Evolutionary conservation across 2,113 vertebrate species (phyloP).

Genomic region (Acrocephalus arundinaceus): DNA sequence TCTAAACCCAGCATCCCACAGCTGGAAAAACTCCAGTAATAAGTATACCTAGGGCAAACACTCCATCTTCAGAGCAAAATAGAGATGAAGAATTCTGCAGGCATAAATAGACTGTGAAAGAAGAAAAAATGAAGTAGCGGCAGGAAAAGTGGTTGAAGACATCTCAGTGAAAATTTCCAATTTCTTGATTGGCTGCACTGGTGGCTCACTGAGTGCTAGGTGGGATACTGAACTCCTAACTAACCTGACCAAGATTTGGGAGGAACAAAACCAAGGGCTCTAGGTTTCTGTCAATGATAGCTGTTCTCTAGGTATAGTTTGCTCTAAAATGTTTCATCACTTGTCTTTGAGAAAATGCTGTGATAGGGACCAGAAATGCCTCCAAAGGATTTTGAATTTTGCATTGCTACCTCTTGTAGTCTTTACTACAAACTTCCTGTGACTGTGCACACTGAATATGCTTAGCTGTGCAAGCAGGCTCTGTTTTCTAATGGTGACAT

Average conservation of each 20-base stretch:
- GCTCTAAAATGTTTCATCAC: not conserved
- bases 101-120: not conserved
- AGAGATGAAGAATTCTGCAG: not conserved
- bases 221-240: not conserved
- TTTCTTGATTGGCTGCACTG: not conserved
- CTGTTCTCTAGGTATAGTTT: not conserved
- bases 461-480: not conserved
- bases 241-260: not conserved
- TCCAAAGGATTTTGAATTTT: not conserved
- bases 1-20: not conserved
- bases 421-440: not conserved
- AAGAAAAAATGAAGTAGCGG: not conserved
- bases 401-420: not conserved
- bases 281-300: accelerated
- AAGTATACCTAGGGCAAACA: not conserved
- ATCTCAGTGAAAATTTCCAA: not conserved
- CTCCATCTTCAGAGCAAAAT: conserved; percentile 10
- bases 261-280: not conserved
- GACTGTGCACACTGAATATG: not conserved
- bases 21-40: conserved; percentile 2
- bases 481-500: not conserved
- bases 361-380: not conserved
- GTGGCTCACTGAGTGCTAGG: not conserved
- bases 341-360: not conserved
- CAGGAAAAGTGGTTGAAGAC: not conserved